Evolutionary conservation across 2,888 invertebrate species (phyloP), one percentile per base, ranked within the genome.

Genomic region (Busseola fusca): DNA sequence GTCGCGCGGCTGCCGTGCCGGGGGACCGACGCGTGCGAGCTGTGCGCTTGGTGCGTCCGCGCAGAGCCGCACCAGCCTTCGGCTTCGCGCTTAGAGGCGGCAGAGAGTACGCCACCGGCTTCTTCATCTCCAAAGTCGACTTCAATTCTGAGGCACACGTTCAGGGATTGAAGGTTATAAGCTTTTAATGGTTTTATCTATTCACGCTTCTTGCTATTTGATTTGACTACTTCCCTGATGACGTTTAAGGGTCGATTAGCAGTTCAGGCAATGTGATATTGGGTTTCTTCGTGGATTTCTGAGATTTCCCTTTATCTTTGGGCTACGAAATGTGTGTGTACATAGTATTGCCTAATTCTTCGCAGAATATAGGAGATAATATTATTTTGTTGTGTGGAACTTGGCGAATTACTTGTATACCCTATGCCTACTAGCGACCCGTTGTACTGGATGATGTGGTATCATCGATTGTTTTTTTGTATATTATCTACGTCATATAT

Each of bases 111-210:
- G 98, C 98, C 37, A 98, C 98, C 0, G 99, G 99, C 45, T 98
- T 99, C 93, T 99, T 98, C 93, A 97, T 99, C 74, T 98, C 98
- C 34, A 97, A 97, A 87, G 97, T 99, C 14, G 98, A 98, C 83
- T 97, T 97, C 48, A 98, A 98, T 71, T 98, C 98, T 1, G 98
- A 98, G 91, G 99, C 99, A 0, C 97, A 98, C 87, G 95, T 97
- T 64, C 98, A 98, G 91, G 99, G 99, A 79, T 94, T 99, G 65
- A 97, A 97, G 97, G 99, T 98, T 94, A 96, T 96, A 7, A 1
- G 10, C 16, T 57, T 74, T 30, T n/a, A 3, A 21, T 42, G 27
- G 3, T 14, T 62, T 72, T 50, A 7, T 30, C 10, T 42, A 18
- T 16, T 34, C 25, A 16, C 18, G n/a, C 1, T 64, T 64, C 5